Base-by-base conservation (phyloP, 2,888 invertebrate species). In the Neoascia interrupta region DNA sequence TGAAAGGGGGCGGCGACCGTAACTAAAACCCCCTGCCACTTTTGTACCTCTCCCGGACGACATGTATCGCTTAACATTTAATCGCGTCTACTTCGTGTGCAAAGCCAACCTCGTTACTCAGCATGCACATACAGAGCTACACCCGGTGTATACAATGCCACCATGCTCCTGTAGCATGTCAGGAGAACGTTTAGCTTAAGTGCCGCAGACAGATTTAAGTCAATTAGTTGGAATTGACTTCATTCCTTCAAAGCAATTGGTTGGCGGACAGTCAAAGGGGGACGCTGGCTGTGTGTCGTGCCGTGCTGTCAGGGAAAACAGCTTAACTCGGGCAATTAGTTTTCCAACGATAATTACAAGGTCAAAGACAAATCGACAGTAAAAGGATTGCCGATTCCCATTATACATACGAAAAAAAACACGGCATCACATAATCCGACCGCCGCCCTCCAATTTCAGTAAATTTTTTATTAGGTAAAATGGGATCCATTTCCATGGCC, bases 191-290 rank as follows among this genome's bases (percentile, higher is more conserved):
- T 79, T 79, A 54, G 60, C 56, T 54, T 73, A 73, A 79, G 66
- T 66, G 37, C 79, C 60, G 54, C 60, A 66, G 79, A 79, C 66
- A 79, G 79, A 79, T 79, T 79, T 79, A 73, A 79, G 79, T 79
- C 79, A 79, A 79, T 79, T 79, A 79, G 79, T 79, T 56, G 60
- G 54, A 73, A 73, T 56, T 66, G 66, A 66, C 47, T 76, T 64
- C 53, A 36, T 72, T 53, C 60, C 41, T 54, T 36, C 18, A 5
- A 21, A 54, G 58, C 18, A n/a, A n/a, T n/a, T n/a, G n/a, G n/a
- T n/a, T n/a, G n/a, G n/a, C n/a, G n/a, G n/a, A n/a, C n/a, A n/a
- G n/a, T n/a, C n/a, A n/a, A n/a, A n/a, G n/a, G n/a, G n/a, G n/a
- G n/a, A n/a, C n/a, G n/a, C n/a, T n/a, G n/a, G n/a, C n/a, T n/a